A percentile compares a stretch with the other conserved stretches of the same genome.
Evolutionary conservation across 1,140 invertebrate species (phyloP).

Genomic region (Agraylea sexmaculata): DNA sequence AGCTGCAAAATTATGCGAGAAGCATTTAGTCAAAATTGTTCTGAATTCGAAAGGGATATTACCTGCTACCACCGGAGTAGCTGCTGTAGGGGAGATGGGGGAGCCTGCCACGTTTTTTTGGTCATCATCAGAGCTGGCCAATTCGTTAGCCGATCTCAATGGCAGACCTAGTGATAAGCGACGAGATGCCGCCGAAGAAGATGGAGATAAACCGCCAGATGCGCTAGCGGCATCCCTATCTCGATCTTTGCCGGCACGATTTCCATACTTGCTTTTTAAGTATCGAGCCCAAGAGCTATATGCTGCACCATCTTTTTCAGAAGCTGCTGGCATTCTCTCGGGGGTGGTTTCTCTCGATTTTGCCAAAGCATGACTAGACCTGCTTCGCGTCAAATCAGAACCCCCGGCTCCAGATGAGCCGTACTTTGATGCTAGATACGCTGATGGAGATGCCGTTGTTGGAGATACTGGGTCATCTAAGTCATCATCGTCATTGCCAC

Average conservation of each 20-base stretch:
- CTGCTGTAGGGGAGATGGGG: slow-evolving; percentile 89
- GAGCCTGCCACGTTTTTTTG: slow-evolving; percentile 93
- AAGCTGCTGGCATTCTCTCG: slow-evolving; percentile 38
- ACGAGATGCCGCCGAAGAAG: slow-evolving; percentile 50
- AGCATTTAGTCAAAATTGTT: too few species aligned
- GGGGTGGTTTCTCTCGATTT: slow-evolving; percentile 74
- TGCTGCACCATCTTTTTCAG: slow-evolving; percentile 71
- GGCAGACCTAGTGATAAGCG: slow-evolving; percentile 70
- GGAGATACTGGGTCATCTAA: slow-evolving; percentile 61
- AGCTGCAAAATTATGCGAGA: too few species aligned
- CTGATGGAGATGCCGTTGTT: slow-evolving; percentile 65
- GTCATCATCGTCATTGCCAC: slow-evolving; percentile 59
- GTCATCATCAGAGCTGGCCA: slow-evolving; percentile 75
- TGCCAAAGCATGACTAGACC: slow-evolving; percentile 68
- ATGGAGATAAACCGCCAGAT: slow-evolving; percentile 23
- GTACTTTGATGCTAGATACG: slow-evolving; percentile 67
- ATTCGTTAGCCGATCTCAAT: slow-evolving; percentile 62
- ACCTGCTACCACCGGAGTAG: slow-evolving; percentile 71
- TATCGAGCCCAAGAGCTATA: slow-evolving; percentile 86
- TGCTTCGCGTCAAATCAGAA: slow-evolving; percentile 61
- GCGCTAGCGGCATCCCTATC: slow-evolving; percentile 32
- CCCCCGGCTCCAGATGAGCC: slow-evolving; percentile 43
- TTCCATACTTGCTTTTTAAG: slow-evolving; percentile 87
- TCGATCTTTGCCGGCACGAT: slow-evolving; percentile 50
- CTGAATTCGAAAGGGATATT: too few species aligned